These are phyloP conservation scores for Solea solea DNA, from an alignment of 2,113 vertebrate species.

Conservation along the genomic window DNA sequence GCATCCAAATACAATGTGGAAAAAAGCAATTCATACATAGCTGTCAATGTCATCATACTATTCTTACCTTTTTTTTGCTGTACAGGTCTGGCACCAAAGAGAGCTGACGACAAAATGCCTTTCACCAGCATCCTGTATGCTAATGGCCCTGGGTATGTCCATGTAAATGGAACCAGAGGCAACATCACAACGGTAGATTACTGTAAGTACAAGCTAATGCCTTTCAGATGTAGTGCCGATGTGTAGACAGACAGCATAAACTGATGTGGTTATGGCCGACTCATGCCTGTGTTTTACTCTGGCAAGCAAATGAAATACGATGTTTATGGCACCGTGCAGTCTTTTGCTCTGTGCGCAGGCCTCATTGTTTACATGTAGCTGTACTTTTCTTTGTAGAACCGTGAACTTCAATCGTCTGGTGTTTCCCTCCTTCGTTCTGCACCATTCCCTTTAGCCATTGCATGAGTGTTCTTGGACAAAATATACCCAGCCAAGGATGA, in stretches of 20 bases:
- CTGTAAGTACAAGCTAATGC: conserved; percentile 77
- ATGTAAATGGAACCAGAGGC: conserved; percentile 82
- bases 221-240: conserved; percentile 64
- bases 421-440: conserved; percentile 43
- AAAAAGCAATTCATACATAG: no score
- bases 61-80: conserved; percentile 9
- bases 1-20: no score
- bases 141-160: conserved; percentile 83
- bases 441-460: conserved; percentile 42
- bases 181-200: conserved; percentile 83
- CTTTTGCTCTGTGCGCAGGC: conserved; percentile 11
- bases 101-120: conserved; percentile 80
- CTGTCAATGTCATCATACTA: no score
- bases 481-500: conserved; percentile 12
- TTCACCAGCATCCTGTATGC: conserved; percentile 85
- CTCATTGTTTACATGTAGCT: conserved; percentile 11
- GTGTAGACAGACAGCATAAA: conserved; percentile 32
- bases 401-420: conserved; percentile 22
- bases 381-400: conserved; percentile 49
- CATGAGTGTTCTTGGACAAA: conserved; percentile 33
- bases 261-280: conserved; percentile 52
- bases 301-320: conserved; percentile 34
- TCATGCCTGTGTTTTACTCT: conserved; percentile 41
- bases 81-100: conserved; percentile 81
- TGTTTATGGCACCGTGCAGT: conserved; percentile 11